Evolutionary conservation across 2,888 invertebrate genomes (phyloP).

Genomic region (Liodrosophila aerea): DNA sequence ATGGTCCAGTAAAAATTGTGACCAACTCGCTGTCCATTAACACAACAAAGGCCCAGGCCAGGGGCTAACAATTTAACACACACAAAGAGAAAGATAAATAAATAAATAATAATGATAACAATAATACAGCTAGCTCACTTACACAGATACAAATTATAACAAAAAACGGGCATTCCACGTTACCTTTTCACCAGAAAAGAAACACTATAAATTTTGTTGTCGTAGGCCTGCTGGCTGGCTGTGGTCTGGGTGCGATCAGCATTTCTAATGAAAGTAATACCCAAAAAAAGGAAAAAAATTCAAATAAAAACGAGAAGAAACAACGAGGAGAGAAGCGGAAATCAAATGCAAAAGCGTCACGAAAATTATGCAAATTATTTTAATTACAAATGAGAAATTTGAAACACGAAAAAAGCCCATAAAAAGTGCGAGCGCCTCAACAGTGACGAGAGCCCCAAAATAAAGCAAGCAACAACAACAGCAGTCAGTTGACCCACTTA

Average conservation of each 20-base stretch:
- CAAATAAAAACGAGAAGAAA: neutral
- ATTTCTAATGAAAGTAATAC: slow-evolving; percentile 80
- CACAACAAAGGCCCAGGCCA: slow-evolving; percentile 55
- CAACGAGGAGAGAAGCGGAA: slow-evolving; percentile 28
- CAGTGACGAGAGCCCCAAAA: slow-evolving; percentile 27
- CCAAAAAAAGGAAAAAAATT: slow-evolving; percentile 14
- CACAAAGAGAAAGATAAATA: slow-evolving; percentile 17
- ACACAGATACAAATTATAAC: slow-evolving; percentile 29
- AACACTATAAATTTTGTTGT: slow-evolving; percentile 64
- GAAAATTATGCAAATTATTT: slow-evolving; percentile 79
- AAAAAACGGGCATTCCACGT: slow-evolving; percentile 22
- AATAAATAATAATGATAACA: slow-evolving; percentile 36
- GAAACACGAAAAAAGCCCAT: slow-evolving; percentile 37
- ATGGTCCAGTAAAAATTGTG: slow-evolving; percentile 78
- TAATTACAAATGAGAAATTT: slow-evolving; percentile 71
- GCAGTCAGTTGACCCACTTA: slow-evolving; percentile 63
- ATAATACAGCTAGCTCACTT: slow-evolving; percentile 9
- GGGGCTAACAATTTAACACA: slow-evolving; percentile 36
- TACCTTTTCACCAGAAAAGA: slow-evolving; percentile 52
- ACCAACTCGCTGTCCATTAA: slow-evolving; percentile 57
- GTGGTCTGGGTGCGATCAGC: slow-evolving; percentile 1
- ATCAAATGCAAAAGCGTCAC: slow-evolving; percentile 50
- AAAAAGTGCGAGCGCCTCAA: slow-evolving; percentile 62
- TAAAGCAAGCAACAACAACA: slow-evolving; percentile 11
- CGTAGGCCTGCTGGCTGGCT: slow-evolving; percentile 54